Conservation (phyloP, 2,113 vertebrate species). For the Gadus macrocephalus region DNA sequence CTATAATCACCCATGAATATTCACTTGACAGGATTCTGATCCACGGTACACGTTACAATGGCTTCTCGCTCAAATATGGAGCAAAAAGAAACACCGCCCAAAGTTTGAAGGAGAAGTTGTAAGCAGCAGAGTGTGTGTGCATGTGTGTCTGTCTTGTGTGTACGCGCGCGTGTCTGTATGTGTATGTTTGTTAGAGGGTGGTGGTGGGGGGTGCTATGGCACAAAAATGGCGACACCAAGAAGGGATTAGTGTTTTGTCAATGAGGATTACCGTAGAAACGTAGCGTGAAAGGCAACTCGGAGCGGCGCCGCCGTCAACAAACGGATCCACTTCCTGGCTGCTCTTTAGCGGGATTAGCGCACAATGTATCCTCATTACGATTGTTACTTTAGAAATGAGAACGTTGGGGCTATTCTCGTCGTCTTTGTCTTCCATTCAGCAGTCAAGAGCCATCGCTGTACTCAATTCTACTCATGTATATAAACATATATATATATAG, state of each 20-base stretch:
- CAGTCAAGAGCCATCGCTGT: slow-evolving; percentile 8
- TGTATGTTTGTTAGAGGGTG: slow-evolving; percentile 11
- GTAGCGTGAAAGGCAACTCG: slow-evolving; percentile 50
- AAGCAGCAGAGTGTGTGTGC: slow-evolving; percentile 1
- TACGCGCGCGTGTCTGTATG: not conserved
- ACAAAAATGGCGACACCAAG: slow-evolving; percentile 27
- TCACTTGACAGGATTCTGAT: not conserved
- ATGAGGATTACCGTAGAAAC: slow-evolving; percentile 62
- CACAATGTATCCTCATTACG: slow-evolving; percentile 65
- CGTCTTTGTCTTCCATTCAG: slow-evolving; percentile 27
- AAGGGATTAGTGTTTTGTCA: slow-evolving; percentile 57
- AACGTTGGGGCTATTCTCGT: slow-evolving; percentile 40
- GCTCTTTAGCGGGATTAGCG: slow-evolving; percentile 66
- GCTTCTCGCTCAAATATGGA: not conserved
- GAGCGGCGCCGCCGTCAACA: slow-evolving; percentile 49
- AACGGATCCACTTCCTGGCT: slow-evolving; percentile 59
- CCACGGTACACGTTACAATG: not conserved
- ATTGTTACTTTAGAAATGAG: slow-evolving; percentile 62
- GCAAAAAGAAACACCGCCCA: not conserved
- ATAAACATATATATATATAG: too few relatives aligned
- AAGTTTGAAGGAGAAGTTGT: not conserved
- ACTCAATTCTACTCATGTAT: not conserved
- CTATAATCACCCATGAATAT: too few relatives aligned
- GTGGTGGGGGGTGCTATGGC: not conserved
- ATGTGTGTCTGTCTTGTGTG: not conserved